A percentile compares a stretch with the other conserved stretches of the same genome.
phyloP scores from a whole-genome alignment of 2,797 vertebrate species.

The Spondyliosoma cantharus region DNA sequence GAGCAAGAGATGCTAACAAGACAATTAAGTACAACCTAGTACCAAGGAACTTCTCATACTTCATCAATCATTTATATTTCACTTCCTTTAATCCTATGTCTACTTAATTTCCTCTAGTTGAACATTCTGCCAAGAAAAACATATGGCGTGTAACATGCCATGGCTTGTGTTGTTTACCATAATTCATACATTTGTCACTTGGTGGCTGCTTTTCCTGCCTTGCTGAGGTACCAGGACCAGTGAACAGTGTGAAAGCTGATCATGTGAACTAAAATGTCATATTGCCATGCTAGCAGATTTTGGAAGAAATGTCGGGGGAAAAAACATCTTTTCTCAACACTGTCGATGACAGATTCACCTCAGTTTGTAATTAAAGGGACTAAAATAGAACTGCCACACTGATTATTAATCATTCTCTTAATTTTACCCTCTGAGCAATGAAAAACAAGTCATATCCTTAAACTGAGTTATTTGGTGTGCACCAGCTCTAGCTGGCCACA shows the following conservation, averaged over 20 bases:
- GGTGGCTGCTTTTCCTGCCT: constrained; percentile 49
- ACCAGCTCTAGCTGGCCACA: constrained; percentile 4
- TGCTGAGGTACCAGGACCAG: constrained; percentile 1
- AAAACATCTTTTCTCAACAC: neutral
- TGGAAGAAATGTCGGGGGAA: neutral
- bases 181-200: constrained; percentile 35
- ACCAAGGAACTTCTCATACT: constrained; percentile 1
- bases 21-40: neutral
- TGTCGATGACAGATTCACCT: neutral
- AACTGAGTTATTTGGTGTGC: constrained; percentile 12
- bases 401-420: constrained; percentile 19
- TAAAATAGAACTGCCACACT: neutral
- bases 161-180: constrained; percentile 32
- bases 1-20: neutral
- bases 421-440: constrained; percentile 7
- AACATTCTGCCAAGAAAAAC: constrained; percentile 27
- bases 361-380: neutral
- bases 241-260: neutral
- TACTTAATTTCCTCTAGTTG: neutral
- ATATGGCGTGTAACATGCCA: constrained; percentile 53
- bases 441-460: neutral
- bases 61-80: constrained; percentile 13
- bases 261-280: neutral
- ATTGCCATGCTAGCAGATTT: neutral
- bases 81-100: constrained; percentile 13